Conservation (phyloP, 2,888 invertebrate genomes). For the Cylloceria caligata region DNA sequence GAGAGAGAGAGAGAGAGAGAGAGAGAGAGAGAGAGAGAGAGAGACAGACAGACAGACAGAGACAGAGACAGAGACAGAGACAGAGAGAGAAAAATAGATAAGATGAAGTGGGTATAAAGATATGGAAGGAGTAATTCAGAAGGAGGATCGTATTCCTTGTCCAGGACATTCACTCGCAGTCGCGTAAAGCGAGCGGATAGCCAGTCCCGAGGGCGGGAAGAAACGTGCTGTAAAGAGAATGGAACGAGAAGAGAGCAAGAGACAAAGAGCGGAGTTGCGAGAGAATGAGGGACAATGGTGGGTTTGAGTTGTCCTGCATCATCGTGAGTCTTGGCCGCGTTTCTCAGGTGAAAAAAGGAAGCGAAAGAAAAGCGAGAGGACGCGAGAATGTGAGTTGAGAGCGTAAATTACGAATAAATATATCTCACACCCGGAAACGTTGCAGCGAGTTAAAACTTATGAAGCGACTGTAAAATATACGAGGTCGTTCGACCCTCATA, state of each 20-base stretch:
- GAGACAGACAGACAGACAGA: neutral
- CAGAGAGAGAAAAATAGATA: neutral
- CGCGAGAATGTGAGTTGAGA: neutral
- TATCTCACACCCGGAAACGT: no score
- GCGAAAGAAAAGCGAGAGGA: conserved; percentile 81
- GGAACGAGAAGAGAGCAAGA: neutral
- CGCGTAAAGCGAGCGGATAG: conserved; percentile 21
- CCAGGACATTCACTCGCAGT: conserved; percentile 33
- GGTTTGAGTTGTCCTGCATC: conserved; percentile 79
- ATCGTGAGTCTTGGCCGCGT: conserved; percentile 22
- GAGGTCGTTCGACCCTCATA: conserved; percentile 61
- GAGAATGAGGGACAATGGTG: conserved; percentile 63
- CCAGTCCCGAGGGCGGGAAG: neutral
- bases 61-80: neutral
- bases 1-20: neutral
- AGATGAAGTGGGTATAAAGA: conserved; percentile 17
- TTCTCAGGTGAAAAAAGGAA: conserved; percentile 29
- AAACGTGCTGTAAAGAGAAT: conserved; percentile 34
- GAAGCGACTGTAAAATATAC: conserved; percentile 58
- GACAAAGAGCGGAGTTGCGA: conserved; percentile 15
- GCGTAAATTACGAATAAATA: no score
- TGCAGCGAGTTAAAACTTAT: conserved; percentile 51
- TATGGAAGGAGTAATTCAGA: conserved; percentile 36
- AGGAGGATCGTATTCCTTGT: conserved; percentile 20
- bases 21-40: neutral